Base-by-base conservation (phyloP, 2,888 invertebrate genomes). In the Tanytarsus gracilentus region DNA sequence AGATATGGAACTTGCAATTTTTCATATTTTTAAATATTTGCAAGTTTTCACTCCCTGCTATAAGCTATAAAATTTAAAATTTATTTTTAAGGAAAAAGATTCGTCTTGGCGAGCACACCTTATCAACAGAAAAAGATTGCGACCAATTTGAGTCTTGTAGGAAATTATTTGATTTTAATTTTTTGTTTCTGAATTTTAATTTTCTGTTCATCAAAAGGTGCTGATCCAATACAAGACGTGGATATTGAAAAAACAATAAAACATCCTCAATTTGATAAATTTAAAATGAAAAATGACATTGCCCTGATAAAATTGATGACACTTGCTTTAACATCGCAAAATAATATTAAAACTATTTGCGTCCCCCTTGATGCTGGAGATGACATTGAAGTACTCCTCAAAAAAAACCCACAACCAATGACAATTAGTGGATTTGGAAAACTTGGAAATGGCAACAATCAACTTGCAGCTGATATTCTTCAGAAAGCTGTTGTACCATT, bases 151-250 rank as follows among this genome's bases (percentile, higher is more conserved):
- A 21, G 4, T n/a, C 16, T 5, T 58, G 58, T n/a, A n/a, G n/a
- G n/a, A n/a, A n/a, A n/a, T n/a, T n/a, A n/a, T n/a, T n/a, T n/a
- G n/a, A n/a, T n/a, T n/a, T n/a, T n/a, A n/a, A n/a, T n/a, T n/a
- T n/a, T n/a, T n/a, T n/a, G n/a, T n/a, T n/a, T n/a, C n/a, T n/a
- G n/a, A n/a, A n/a, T n/a, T n/a, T n/a, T n/a, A n/a, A n/a, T n/a
- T n/a, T n/a, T n/a, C n/a, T n/a, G n/a, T n/a, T n/a, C n/a, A n/a
- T n/a, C n/a, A n/a, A n/a, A n/a, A n/a, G n/a, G n/a, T 27, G 11
- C 30, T n/a, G 58, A 58, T 44, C 58, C 58, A 3, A 48, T 58
- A 2, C 58, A 58, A 18, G 58, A 58, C 30, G 48, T 58, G 3
- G 11, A 18, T n/a, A 29, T 58, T 21, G 58, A 44, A 30, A 25